Base-by-base conservation (phyloP, 2,888 invertebrate genomes). In the Coenonympha arcania region DNA sequence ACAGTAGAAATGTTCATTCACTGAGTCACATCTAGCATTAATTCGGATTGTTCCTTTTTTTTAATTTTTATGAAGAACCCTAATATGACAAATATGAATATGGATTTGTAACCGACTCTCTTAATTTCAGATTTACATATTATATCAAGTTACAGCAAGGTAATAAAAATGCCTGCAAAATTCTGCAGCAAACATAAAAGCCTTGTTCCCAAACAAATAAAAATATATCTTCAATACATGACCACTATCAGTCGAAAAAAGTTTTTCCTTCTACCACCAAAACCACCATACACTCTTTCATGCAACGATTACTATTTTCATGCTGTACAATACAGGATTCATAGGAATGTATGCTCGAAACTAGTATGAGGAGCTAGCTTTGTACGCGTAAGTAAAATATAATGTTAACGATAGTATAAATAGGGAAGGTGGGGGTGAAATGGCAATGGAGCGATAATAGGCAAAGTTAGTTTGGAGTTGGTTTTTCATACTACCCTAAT, bases 391-490 rank as follows among this genome's bases (percentile, higher is more conserved):
- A 58, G 6, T 41, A 3, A 19, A 2, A n/a, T n/a, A n/a, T 2
- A 19, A n/a, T 39, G 18, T 5, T 6, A 16, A 15, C 31, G 6
- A 6, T 4, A 28, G 6, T 15, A 22, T 2, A 39, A 51, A 47
- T 36, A 49, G 54, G 47, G 53, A 42, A 46, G 46, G 39, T 41
- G 34, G 31, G 28, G 39, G 39, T 41, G 45, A 42, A 55, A 58
- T 60, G 50, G 60, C 59, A 55, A 56, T 48, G 58, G 65, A 60
- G 50, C 57, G 58, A 61, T 71, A 71, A 76, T 74, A 69, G 74
- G 65, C 51, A 64, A 76, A 77, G 76, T 71, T 70, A 75, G 75
- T 71, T 70, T 69, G 70, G 69, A 76, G 74, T 74, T 73, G 62
- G 66, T 70, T 70, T 70, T 75, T 73, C 69, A 70, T 74, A 65